Evolutionary conservation across 2,888 invertebrate species (phyloP), one percentile per base, ranked within the genome.

Genomic region (Eupithecia pulchellata): DNA sequence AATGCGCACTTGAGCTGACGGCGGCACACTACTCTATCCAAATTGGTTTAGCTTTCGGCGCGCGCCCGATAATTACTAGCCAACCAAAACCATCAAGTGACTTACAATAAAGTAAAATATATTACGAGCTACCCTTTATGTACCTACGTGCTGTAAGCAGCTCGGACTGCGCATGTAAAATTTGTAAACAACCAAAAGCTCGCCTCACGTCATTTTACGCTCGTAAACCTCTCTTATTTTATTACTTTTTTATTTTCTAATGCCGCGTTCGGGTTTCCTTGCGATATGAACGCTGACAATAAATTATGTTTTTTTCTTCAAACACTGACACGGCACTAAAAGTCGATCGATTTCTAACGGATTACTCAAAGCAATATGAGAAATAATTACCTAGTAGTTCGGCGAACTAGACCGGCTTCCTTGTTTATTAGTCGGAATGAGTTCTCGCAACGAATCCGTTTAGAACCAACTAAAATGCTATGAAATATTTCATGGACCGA

Each of bases 331-430:
- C 91, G 93, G 87, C 90, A 92, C 91, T 93, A 93, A 93, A 93
- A 91, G 85, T 87, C 90, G 92, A 93, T 93, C 92, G 93, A 93
- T 94, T 93, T 92, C 93, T 91, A 93, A 94, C 93, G 93, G 93
- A 94, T 93, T 92, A 90, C 91, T 88, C 86, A 89, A 91, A 91
- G 90, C 91, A 89, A 91, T 91, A 89, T 88, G 92, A 91, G 90
- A 83, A 88, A 89, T 93, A 92, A 93, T 93, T 89, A 90, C 87
- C 82, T 84, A 83, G 82, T 81, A 84, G 83, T 94, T 93, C 93
- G 92, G 79, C 89, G 93, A 93, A 93, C 88, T 83, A 84, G 81
- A 82, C 82, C 90, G 88, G 90, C 88, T 93, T 93, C 92, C 93
- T 90, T 90, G 89, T 93, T 92, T 91, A 92, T 91, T 91, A 89